phyloP scores from a whole-genome alignment of 2,113 vertebrate genomes.

The Paralichthys olivaceus region DNA sequence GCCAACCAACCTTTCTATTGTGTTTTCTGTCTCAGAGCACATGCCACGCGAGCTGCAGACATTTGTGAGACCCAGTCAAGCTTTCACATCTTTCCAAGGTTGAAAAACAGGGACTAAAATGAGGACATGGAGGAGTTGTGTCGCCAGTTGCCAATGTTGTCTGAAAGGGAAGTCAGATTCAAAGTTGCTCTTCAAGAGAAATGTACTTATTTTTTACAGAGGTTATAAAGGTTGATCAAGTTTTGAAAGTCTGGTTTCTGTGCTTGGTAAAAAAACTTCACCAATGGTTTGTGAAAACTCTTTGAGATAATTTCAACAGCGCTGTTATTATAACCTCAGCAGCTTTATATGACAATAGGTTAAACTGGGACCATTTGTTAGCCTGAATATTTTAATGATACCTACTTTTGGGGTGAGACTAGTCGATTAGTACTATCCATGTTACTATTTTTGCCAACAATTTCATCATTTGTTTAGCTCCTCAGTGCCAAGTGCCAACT shows the following conservation, averaged over 20 bases:
- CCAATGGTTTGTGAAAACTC: no score
- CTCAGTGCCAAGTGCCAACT: no score
- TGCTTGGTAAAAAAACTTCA: no score
- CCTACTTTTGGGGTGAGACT: no score
- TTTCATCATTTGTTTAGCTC: no score
- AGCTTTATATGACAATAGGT: no score
- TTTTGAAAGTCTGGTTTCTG: no score
- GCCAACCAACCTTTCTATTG: neutral
- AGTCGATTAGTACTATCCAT: no score
- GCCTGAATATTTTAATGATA: no score
- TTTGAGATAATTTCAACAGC: no score
- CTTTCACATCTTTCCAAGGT: neutral
- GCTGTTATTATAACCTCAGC: neutral
- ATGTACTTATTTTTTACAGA: neutral
- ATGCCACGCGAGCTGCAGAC: conserved; percentile 30
- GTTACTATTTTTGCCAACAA: no score
- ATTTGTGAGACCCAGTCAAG: conserved; percentile 1
- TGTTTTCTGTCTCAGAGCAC: conserved; percentile 2
- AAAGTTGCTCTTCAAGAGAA: neutral
- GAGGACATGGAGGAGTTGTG: neutral
- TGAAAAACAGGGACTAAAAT: neutral
- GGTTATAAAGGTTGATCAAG: neutral
- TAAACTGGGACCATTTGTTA: no score
- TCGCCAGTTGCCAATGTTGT: neutral
- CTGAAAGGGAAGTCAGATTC: neutral